Evolutionary conservation across 1,140 invertebrate genomes (phyloP), one percentile per base, ranked within the genome.

Genomic region (Drosophila chauvacae): DNA sequence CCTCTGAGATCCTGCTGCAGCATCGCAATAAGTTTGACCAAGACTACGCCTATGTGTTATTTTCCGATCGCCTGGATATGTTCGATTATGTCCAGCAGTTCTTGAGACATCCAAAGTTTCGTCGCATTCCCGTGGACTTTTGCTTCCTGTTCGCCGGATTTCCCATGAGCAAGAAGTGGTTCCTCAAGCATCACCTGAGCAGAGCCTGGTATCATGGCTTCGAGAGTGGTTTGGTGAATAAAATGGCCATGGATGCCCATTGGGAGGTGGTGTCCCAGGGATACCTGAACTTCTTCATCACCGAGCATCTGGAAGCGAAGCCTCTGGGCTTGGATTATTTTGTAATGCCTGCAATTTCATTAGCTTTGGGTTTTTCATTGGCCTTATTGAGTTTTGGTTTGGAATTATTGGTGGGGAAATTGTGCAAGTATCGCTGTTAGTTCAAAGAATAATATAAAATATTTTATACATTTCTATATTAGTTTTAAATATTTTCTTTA

Each of bases 141-240:
- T 79, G 35, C 33, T 86, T 79, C 10, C 23, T 72, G 0, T 53
- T 86, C 11, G 64, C 69, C 11, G 82, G 82, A 0, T 86, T 68
- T 30, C 78, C 82, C 20, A 79, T 86, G 78, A 76, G 60, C 14
- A 57, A 41, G 0, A 56, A 85, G n/a, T 86, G 64, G 64, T 47
- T 78, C 18, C 58, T 86, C 3, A 81, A 85, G 35, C 18, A 70
- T 2, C 73, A 86, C 14, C 39, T 86, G 2, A 81, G 82, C 51
- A 55, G 74, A 23, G 33, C 82, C 4, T 45, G 77, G 23, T 72
- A 64, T 28, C 74, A 86, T 35, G 53, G 65, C n/a, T 86, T 86
- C 14, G 48, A 35, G 35, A 81, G 70, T 3, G 82, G 75, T 2
- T 30, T 86, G 1, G 0, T 81, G 18, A 33, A 86, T 13, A 86